These are phyloP conservation scores for Ennomos quercinarius DNA, from an alignment of 2,888 invertebrate genomes.

Conservation along the genomic window DNA sequence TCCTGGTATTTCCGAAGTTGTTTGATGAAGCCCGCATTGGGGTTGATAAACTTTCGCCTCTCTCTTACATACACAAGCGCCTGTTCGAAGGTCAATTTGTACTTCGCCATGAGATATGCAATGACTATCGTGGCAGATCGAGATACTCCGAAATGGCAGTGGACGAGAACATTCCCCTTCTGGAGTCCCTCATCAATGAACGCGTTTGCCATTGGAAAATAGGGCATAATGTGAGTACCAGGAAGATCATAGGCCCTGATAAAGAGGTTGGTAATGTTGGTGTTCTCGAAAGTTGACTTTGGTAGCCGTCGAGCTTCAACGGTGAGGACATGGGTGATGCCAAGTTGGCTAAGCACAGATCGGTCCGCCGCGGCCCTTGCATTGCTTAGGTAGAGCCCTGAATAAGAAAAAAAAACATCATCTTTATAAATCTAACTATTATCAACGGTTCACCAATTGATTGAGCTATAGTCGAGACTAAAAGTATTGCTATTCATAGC, in stretches of 20 bases:
- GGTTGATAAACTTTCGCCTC: slow-evolving; percentile 95
- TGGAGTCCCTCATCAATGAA: slow-evolving; percentile 85
- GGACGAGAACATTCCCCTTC: slow-evolving; percentile 91
- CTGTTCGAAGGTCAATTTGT: slow-evolving; percentile 92
- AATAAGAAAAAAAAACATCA: neutral
- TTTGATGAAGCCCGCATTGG: slow-evolving; percentile 97
- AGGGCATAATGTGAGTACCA: slow-evolving; percentile 73
- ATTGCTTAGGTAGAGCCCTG: slow-evolving; percentile 77
- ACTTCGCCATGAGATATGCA: slow-evolving; percentile 97
- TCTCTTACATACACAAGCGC: slow-evolving; percentile 95
- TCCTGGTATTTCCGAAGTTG: slow-evolving; percentile 90
- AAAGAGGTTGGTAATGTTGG: slow-evolving; percentile 71
- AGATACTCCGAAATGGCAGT: slow-evolving; percentile 98
- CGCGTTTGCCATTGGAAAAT: slow-evolving; percentile 78
- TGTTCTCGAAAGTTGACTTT: slow-evolving; percentile 64
- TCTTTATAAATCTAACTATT: neutral
- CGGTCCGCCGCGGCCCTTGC: slow-evolving; percentile 70
- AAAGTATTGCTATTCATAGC: too few species aligned
- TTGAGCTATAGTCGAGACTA: too few species aligned
- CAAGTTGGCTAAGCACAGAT: slow-evolving; percentile 65
- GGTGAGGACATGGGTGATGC: slow-evolving; percentile 79
- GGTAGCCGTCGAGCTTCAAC: slow-evolving; percentile 72
- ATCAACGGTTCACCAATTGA: too few species aligned
- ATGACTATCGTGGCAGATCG: slow-evolving; percentile 97
- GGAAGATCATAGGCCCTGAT: slow-evolving; percentile 79